phyloP scores from a whole-genome alignment of 2,113 vertebrate species.

The Calidris pygmaea region DNA sequence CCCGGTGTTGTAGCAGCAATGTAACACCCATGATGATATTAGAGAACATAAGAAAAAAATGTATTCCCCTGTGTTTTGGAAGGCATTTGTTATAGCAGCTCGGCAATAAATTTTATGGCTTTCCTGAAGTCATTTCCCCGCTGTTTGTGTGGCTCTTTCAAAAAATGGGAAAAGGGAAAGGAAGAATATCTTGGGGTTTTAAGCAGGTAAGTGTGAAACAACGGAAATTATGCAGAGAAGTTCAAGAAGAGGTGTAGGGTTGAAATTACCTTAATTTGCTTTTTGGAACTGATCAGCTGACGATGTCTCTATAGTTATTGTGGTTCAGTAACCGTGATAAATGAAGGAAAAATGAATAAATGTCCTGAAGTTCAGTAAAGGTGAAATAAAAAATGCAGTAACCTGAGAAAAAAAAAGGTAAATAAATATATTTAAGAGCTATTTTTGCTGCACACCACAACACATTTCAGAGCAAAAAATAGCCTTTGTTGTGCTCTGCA shows the following conservation, averaged over 20 bases:
- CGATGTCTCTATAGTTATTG: not conserved
- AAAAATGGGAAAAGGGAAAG: not conserved
- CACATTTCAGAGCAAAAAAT: not conserved
- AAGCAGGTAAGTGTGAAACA: not conserved
- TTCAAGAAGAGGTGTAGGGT: not conserved
- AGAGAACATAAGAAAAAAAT: not conserved
- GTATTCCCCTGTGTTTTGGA: not conserved
- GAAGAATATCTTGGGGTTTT: not conserved
- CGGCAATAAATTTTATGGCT: not conserved
- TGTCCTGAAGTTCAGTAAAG: not conserved
- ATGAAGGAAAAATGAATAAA: not conserved
- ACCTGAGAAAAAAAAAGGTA: not conserved
- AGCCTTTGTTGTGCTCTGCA: not conserved
- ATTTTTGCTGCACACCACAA: not conserved
- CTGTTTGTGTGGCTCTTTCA: not conserved
- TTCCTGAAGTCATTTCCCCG: not conserved
- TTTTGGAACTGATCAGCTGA: not conserved
- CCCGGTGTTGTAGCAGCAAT: fast-evolving
- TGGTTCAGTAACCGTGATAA: not conserved
- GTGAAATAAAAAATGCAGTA: not conserved
- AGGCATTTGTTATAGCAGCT: not conserved
- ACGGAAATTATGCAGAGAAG: not conserved
- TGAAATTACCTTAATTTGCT: not conserved
- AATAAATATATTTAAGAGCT: not conserved
- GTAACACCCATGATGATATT: not conserved